These are phyloP conservation scores for Sylvicapra grimmia DNA, from an alignment of 2,113 vertebrate genomes.

Conservation along the genomic window DNA sequence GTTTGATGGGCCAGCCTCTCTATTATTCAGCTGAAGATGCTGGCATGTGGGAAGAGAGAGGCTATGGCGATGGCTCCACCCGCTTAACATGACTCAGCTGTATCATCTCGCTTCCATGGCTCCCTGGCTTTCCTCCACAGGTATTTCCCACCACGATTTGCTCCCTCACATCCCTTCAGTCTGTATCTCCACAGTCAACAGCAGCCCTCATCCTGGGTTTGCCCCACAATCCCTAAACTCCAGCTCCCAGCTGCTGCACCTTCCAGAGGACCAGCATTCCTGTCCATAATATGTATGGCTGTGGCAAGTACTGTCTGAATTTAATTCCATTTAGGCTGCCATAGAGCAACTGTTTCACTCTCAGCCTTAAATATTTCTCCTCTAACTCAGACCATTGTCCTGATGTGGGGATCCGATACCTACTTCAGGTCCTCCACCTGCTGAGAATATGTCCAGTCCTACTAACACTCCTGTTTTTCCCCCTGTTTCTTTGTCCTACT, in stretches of 20 bases:
- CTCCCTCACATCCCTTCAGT: not conserved
- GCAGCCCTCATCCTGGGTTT: not conserved
- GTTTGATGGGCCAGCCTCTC: not conserved
- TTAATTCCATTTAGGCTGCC: not conserved
- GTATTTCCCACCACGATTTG: not conserved
- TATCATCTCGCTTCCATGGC: not conserved
- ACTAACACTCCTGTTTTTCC: not conserved
- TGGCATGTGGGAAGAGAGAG: not conserved
- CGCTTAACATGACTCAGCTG: not conserved
- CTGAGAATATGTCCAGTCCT: not conserved
- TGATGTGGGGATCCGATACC: not conserved
- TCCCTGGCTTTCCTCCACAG: not conserved
- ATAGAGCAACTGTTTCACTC: not conserved
- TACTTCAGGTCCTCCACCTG: not conserved
- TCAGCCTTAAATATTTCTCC: not conserved
- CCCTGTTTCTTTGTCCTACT: not conserved
- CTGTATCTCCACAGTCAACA: not conserved
- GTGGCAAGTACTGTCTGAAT: not conserved
- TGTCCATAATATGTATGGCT: not conserved
- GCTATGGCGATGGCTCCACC: not conserved
- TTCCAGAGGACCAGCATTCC: not conserved
- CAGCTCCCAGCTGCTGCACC: not conserved
- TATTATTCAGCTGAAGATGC: not conserved
- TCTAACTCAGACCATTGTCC: not conserved
- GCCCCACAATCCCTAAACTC: not conserved